Conservation (phyloP, 1,140 invertebrate species). For the Tachypleus tridentatus region DNA sequence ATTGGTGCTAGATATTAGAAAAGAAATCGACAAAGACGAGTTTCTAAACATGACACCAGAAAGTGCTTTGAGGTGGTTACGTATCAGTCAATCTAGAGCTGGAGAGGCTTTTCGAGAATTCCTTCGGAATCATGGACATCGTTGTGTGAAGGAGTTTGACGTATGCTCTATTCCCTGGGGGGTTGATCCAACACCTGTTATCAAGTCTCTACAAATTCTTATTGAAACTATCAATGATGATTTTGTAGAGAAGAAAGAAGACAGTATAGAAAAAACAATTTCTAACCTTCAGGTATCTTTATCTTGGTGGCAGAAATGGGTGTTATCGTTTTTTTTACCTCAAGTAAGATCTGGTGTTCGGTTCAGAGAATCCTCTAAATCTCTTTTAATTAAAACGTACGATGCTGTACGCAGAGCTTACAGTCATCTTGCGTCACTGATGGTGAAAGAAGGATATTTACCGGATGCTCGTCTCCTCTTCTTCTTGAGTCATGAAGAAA, state of each 20-base stretch:
- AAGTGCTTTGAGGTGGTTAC: slow-evolving; percentile 45
- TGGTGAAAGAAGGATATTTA: slow-evolving; percentile 48
- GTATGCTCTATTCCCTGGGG: slow-evolving; percentile 51
- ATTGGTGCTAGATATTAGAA: slow-evolving; percentile 40
- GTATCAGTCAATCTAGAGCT: slow-evolving; percentile 39
- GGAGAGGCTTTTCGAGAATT: slow-evolving; percentile 44
- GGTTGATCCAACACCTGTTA: slow-evolving; percentile 45
- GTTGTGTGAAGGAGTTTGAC: slow-evolving; percentile 61
- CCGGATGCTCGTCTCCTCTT: slow-evolving; percentile 54
- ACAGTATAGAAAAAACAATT: no score
- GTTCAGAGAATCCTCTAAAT: slow-evolving; percentile 53
- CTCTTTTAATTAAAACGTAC: slow-evolving; percentile 42
- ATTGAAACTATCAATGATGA: background rate
- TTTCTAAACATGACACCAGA: slow-evolving; percentile 32
- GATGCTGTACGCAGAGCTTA: slow-evolving; percentile 50
- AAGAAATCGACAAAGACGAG: slow-evolving; percentile 36
- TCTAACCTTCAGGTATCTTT: no score
- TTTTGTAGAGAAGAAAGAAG: no score
- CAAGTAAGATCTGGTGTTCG: slow-evolving; percentile 46
- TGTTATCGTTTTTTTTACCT: slow-evolving; percentile 43
- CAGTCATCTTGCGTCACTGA: slow-evolving; percentile 41
- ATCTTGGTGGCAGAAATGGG: slow-evolving; percentile 30
- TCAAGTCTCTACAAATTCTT: slow-evolving; percentile 46
- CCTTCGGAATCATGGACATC: slow-evolving; percentile 57
- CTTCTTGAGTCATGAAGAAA: slow-evolving; percentile 53